Evolutionary conservation across 2,797 vertebrate species (phyloP), one percentile per base, ranked within the genome.

Genomic region (Siniperca scherzeri): DNA sequence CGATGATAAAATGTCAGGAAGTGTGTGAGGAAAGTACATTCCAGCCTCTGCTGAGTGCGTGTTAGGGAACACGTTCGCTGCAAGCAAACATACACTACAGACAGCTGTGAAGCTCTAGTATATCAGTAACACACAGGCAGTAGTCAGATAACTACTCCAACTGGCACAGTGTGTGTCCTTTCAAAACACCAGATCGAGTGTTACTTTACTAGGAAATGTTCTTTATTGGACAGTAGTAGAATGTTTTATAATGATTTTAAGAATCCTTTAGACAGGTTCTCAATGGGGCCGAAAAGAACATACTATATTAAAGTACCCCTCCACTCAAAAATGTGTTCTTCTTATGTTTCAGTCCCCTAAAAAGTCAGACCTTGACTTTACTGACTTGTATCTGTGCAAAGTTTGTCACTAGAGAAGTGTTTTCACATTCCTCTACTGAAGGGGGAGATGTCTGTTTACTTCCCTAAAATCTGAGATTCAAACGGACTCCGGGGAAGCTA

Each of bases 1-100:
- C 2, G 27, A 64, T 84, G 74, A 84, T 83, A 87, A 70, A 64
- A 75, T 40, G 55, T 55, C 82, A 90, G 86, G 91, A 92, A 93
- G 79, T 74, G 77, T 74, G 82, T 74, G 81, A 78, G 84, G 74
- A 83, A 61, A 81, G 62, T 59, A 40, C 44, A 52, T 67, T 80
- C 53, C 44, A 72, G 21, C 53, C 69, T 61, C 42, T 62, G 33
- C 19, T 14, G 42, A 22, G 65, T 81, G 70, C 25, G 36, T 69
- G 25, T 48, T 42, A 52, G n/a, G 30, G 12, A 44, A 22, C 16
- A 25, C 16, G 2, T 40, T 53, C 22, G 53, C 42, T 5, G 7
- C 57, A 36, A 10, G 16, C 40, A 56, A 22, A 57, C 33, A 44
- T 46, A 84, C 12, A 7, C 10, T 66, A 13, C 65, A 50, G 14